Conservation (phyloP, 2,888 invertebrate species). For the Andrena chrysosceles region DNA sequence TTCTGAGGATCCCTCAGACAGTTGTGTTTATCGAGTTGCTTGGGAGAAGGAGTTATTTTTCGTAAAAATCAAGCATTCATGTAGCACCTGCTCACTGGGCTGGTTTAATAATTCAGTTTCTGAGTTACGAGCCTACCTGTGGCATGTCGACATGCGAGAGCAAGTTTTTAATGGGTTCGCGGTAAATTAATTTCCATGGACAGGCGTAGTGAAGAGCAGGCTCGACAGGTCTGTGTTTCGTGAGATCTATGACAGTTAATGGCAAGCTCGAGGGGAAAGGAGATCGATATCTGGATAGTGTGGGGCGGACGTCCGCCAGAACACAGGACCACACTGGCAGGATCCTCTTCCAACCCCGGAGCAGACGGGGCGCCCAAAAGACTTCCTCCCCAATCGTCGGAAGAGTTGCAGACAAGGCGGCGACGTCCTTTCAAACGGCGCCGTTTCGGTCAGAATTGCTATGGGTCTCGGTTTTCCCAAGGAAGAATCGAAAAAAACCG, state of each 20-base stretch:
- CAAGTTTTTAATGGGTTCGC: constrained; percentile 13
- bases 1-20: no score
- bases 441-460: constrained; percentile 39
- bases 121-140: background rate
- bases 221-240: constrained; percentile 54
- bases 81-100: no score
- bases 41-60: no score
- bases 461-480: constrained; percentile 39
- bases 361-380: constrained; percentile 51
- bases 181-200: constrained; percentile 45
- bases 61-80: no score
- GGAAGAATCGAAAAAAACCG: constrained; percentile 57
- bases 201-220: constrained; percentile 24
- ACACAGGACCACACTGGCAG: constrained; percentile 70
- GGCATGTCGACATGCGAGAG: background rate
- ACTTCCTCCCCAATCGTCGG: constrained; percentile 35
- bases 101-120: no score
- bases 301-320: constrained; percentile 56
- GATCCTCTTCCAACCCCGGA: constrained; percentile 50
- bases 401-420: constrained; percentile 60
- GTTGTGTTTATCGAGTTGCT: no score
- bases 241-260: constrained; percentile 59
- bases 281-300: constrained; percentile 60
- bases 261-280: constrained; percentile 47
- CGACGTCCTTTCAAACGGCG: constrained; percentile 49